Evolutionary conservation across 2,888 invertebrate species (phyloP), one percentile per base, ranked within the genome.

Genomic region (Agonopterix arenella): DNA sequence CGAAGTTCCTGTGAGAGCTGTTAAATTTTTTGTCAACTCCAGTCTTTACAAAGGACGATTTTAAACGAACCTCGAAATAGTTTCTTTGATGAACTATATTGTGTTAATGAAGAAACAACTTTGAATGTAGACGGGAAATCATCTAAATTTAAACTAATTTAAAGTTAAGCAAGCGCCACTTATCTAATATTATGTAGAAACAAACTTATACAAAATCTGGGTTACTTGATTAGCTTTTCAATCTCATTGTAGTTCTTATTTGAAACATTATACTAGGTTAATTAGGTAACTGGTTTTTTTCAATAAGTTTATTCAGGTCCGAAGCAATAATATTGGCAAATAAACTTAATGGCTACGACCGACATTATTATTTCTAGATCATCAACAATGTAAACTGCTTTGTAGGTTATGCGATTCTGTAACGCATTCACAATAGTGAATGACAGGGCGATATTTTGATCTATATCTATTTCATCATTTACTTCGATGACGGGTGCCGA

Each of bases 61-160:
- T 64, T 62, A 67, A 72, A 68, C 54, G 61, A 61, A 78, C 65
- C 72, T 64, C 55, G 62, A 74, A 77, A 77, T 66, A 52, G 55
- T 53, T 58, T 59, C 75, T 80, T 84, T 82, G 76, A 83, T 76
- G 78, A 67, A 69, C 62, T 60, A 68, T 80, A 74, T 79, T 76
- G 76, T 28, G 78, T 76, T 75, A 76, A 80, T 73, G 73, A 68
- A 63, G 52, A 70, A 67, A 70, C 67, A 58, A 55, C 56, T 57
- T 28, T 28, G 28, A 28, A 28, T 28, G 28, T 7, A 28, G 28
- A 28, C 28, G 28, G 7, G 28, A 28, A 28, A 28, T 28, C 5
- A 28, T 28, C 28, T 28, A 28, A 28, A 28, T 28, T 28, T 28
- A 28, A 28, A 28, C 28, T 28, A 28, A 70, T 73, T 68, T 28